Conservation (phyloP, 92 coral and sea anemone genomes). For the Metridium senile region DNA sequence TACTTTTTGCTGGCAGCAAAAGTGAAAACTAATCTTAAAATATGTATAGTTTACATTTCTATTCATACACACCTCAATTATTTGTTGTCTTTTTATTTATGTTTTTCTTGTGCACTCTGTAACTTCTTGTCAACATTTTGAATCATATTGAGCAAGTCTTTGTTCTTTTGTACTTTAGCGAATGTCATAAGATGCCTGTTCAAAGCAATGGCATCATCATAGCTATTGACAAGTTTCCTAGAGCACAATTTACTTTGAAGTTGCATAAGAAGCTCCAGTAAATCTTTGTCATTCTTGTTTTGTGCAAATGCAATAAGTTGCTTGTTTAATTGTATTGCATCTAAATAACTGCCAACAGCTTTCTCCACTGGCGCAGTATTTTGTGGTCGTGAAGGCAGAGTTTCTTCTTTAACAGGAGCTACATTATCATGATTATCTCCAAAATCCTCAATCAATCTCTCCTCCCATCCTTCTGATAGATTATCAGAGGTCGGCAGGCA, state of each 20-base stretch:
- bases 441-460: conserved; percentile 32
- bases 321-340: conserved; percentile 31
- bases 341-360: conserved; percentile 20
- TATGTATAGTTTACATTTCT: no score
- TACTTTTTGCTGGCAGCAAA: no score
- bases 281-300: conserved; percentile 28
- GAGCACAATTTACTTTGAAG: conserved; percentile 19
- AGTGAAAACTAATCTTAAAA: no score
- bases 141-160: conserved; percentile 14
- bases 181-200: conserved; percentile 13
- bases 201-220: conserved; percentile 20
- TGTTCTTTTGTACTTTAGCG: conserved; percentile 21
- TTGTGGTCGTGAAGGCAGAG: background rate
- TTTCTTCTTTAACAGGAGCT: background rate
- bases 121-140: conserved; percentile 24
- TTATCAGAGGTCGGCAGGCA: conserved; percentile 21
- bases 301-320: conserved; percentile 36
- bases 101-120: conserved; percentile 5
- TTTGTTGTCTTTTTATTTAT: background rate
- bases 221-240: background rate
- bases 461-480: conserved; percentile 47
- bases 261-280: conserved; percentile 2
- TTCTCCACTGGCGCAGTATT: conserved; percentile 1
- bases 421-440: conserved; percentile 26
- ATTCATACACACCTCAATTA: background rate